phyloP scores from a whole-genome alignment of 2,888 invertebrate genomes.

The Anarsia innoxiella region DNA sequence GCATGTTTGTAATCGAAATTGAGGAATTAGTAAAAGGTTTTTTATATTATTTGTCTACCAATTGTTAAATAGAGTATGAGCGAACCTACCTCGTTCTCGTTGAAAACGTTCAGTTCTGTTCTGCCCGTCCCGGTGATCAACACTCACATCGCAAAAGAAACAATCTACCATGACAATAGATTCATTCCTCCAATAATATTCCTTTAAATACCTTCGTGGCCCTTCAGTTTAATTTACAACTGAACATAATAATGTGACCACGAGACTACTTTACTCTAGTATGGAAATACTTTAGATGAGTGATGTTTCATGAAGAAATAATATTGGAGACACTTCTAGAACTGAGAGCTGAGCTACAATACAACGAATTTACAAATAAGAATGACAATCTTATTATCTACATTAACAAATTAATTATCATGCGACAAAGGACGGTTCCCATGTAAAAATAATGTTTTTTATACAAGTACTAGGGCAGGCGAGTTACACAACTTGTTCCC shows the following conservation, averaged over 20 bases:
- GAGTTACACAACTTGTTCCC: no score
- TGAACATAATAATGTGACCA: no score
- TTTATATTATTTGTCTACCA: conserved; percentile 28
- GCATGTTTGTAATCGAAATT: conserved; percentile 59
- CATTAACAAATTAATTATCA: conserved; percentile 24
- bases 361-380: conserved; percentile 9
- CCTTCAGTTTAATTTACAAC: no score
- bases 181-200: conserved; percentile 68
- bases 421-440: conserved; percentile 17
- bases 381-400: conserved; percentile 19
- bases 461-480: no score
- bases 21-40: conserved; percentile 46
- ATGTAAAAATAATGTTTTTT: neutral
- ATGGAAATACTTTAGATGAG: no score
- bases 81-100: conserved; percentile 71
- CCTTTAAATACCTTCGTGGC: conserved; percentile 31
- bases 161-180: conserved; percentile 76
- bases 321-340: conserved; percentile 56
- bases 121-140: conserved; percentile 61
- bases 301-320: conserved; percentile 41
- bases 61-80: conserved; percentile 44
- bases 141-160: conserved; percentile 70
- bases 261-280: no score
- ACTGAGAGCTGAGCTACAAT: conserved; percentile 10
- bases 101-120: conserved; percentile 52